Base-by-base conservation (phyloP, 2,888 invertebrate species). In the Hedychridium roseum region DNA sequence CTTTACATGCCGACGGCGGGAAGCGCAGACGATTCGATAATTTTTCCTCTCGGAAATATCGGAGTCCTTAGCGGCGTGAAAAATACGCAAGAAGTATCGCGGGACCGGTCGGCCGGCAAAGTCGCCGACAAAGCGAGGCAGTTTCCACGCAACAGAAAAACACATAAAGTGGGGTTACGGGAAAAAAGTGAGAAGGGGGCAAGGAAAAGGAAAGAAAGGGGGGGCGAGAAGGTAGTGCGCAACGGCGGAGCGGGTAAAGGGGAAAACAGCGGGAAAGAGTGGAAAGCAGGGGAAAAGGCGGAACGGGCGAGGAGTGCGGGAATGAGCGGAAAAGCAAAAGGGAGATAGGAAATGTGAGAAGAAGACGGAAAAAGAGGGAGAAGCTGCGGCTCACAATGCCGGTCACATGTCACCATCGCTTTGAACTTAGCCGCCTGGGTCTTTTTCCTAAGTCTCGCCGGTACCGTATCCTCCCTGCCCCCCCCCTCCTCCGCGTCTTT, bases 351-450 rank as follows among this genome's bases (percentile, higher is more conserved):
- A 42, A 42, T 27, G 41, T 15, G 31, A 11, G 9, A 18, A 17
- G 31, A 46, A 43, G 45, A 27, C 46, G 31, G 50, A 48, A 57
- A 38, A 50, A 60, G 57, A 48, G 16, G n/a, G n/a, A 60, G 66
- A 57, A 58, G 47, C 49, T 44, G 28, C 51, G 57, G 48, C 52
- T 64, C 64, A 71, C 71, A 71, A 71, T 71, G 65, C 66, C 68
- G 70, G 71, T 71, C 71, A 69, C 71, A 71, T 71, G 71, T 71
- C 71, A 71, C 71, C 68, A 68, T 62, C 53, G 54, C 71, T 71
- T 71, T 71, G 71, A 71, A 71, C 63, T 41, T 23, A 59, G 66
- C 71, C 71, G 71, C 65, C 59, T 38, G 54, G 55, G 54, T 63
- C 65, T 66, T 70, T 68, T 65, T 71, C 68, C 60, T 54, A 60